Conservation (phyloP, 2,888 invertebrate genomes). For the Axea sp. region DNA sequence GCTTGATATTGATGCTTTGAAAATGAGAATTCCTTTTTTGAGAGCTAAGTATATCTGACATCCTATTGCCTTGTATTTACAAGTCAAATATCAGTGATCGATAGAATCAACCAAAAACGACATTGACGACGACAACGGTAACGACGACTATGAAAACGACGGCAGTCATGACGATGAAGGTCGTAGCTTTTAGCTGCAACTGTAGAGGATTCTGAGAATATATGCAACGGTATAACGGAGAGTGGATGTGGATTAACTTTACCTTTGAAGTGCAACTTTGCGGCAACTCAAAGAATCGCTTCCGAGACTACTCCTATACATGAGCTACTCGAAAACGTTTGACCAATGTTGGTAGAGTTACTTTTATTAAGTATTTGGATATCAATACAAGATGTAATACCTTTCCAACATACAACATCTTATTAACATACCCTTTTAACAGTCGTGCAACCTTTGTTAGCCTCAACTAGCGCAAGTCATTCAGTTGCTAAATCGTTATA, state of each 20-base stretch:
- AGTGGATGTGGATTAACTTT: slow-evolving; percentile 56
- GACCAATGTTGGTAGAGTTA: slow-evolving; percentile 53
- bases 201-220: slow-evolving; percentile 31
- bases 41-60: slow-evolving; percentile 36
- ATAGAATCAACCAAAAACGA: slow-evolving; percentile 53
- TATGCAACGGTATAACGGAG: slow-evolving; percentile 30
- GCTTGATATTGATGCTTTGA: slow-evolving; percentile 39
- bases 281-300: slow-evolving; percentile 57
- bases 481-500: slow-evolving; percentile 25
- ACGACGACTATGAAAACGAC: slow-evolving; percentile 54
- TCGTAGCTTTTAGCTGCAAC: slow-evolving; percentile 61
- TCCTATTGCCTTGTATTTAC: slow-evolving; percentile 54
- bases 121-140: slow-evolving; percentile 47
- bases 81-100: slow-evolving; percentile 59
- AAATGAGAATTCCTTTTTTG: slow-evolving; percentile 38
- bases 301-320: slow-evolving; percentile 30
- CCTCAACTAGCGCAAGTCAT: slow-evolving; percentile 3
- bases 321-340: slow-evolving; percentile 43
- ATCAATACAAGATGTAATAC: slow-evolving; percentile 33
- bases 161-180: too few species aligned
- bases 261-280: slow-evolving; percentile 56
- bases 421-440: slow-evolving; percentile 44
- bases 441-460: slow-evolving; percentile 5
- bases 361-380: slow-evolving; percentile 51
- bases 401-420: slow-evolving; percentile 7